A percentile compares a stretch with the other conserved stretches of the same genome.
phyloP scores from a whole-genome alignment of 2,113 vertebrate genomes.

The Entomyzon cyanotis region DNA sequence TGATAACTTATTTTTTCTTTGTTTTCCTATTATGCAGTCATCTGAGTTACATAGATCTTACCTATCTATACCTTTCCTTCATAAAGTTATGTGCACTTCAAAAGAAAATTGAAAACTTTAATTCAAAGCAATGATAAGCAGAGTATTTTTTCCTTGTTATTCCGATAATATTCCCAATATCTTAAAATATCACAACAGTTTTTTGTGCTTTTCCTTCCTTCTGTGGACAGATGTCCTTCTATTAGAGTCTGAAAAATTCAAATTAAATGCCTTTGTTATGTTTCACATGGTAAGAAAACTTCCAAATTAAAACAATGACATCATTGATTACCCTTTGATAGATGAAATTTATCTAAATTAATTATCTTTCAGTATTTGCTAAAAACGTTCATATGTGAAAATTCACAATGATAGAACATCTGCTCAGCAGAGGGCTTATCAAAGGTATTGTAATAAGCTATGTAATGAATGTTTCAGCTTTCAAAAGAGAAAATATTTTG shows the following conservation, averaged over 20 bases:
- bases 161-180: background rate
- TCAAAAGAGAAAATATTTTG: background rate
- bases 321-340: background rate
- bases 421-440: slow-evolving; percentile 3
- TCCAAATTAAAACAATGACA: background rate
- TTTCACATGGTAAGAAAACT: background rate
- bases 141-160: background rate
- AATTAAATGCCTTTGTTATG: background rate
- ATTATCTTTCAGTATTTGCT: background rate
- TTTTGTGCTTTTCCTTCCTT: background rate
- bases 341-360: background rate
- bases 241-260: background rate
- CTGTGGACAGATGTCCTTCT: background rate
- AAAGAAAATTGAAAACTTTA: background rate
- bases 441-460: slow-evolving; percentile 20
- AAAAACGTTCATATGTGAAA: background rate
- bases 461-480: background rate
- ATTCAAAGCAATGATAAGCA: background rate
- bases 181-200: background rate
- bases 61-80: background rate
- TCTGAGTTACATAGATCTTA: background rate
- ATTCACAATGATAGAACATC: background rate
- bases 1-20: background rate
- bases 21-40: background rate
- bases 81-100: background rate